Conservation (phyloP, 2,797 vertebrate species). For the Pseudotriccus pelzelni region DNA sequence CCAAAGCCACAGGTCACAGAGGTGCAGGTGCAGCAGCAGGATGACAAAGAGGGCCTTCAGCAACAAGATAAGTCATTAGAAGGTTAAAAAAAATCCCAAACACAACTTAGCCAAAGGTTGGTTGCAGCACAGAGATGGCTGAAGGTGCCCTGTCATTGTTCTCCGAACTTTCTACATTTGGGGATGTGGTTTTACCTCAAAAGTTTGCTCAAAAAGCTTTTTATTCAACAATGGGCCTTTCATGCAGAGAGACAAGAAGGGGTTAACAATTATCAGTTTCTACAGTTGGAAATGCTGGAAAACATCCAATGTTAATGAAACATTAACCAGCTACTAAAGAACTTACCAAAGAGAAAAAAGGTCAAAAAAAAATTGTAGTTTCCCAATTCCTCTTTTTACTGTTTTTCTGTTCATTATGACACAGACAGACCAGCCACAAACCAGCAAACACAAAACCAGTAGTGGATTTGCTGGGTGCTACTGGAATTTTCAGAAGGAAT, state of each 20-base stretch:
- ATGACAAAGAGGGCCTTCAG: background rate
- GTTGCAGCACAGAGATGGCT: background rate
- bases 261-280: background rate
- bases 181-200: background rate
- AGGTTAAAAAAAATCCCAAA: background rate
- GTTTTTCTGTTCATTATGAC: background rate
- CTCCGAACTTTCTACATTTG: background rate
- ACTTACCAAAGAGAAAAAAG: background rate
- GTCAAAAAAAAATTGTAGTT: background rate
- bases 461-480: background rate
- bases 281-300: background rate
- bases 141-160: background rate
- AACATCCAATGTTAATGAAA: background rate
- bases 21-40: background rate
- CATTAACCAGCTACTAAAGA: background rate
- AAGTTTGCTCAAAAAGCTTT: background rate
- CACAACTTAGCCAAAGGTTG: background rate
- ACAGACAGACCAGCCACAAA: background rate
- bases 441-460: background rate
- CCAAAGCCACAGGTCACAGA: background rate
- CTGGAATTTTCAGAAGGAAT: background rate
- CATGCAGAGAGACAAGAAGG: background rate
- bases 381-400: background rate
- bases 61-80: accelerated
- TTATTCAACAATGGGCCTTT: background rate